A percentile compares a stretch with the other conserved stretches of the same genome.
Evolutionary conservation across 1,140 invertebrate genomes (phyloP).

Genomic region (Reticulitermes speratus): DNA sequence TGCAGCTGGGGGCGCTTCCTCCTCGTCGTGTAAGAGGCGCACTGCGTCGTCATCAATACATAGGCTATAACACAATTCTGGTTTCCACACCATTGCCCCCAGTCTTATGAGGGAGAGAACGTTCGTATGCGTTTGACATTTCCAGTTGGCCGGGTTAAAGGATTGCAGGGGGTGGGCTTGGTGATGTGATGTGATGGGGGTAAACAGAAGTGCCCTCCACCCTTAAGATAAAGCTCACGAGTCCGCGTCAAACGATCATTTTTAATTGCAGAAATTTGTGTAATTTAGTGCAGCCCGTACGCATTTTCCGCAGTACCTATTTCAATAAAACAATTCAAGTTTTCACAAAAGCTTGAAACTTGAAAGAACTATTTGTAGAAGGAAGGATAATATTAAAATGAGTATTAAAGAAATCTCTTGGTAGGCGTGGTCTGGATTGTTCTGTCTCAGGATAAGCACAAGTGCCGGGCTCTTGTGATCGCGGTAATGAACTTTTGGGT

Average conservation of each 20-base stretch:
- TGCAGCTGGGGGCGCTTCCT: background rate
- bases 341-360: too few species aligned
- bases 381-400: too few species aligned
- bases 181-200: conserved; percentile 17
- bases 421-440: too few species aligned
- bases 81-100: background rate
- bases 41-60: background rate
- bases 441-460: too few species aligned
- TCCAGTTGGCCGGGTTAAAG: conserved; percentile 8
- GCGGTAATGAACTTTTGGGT: too few species aligned
- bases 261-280: background rate
- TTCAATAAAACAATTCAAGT: too few species aligned
- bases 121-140: conserved; percentile 11
- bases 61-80: background rate
- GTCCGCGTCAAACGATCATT: background rate
- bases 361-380: too few species aligned
- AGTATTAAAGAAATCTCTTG: too few species aligned
- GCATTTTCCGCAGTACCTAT: too few species aligned
- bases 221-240: background rate
- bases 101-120: background rate
- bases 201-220: background rate
- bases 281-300: too few species aligned
- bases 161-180: background rate
- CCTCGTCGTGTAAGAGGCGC: background rate
- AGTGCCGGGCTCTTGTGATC: too few species aligned